Percentiles rank a stretch among this genome's conserved stretches.
These are phyloP conservation scores for Acyrthosiphon pisum DNA, from an alignment of 1,140 invertebrate species.

Conservation along the genomic window DNA sequence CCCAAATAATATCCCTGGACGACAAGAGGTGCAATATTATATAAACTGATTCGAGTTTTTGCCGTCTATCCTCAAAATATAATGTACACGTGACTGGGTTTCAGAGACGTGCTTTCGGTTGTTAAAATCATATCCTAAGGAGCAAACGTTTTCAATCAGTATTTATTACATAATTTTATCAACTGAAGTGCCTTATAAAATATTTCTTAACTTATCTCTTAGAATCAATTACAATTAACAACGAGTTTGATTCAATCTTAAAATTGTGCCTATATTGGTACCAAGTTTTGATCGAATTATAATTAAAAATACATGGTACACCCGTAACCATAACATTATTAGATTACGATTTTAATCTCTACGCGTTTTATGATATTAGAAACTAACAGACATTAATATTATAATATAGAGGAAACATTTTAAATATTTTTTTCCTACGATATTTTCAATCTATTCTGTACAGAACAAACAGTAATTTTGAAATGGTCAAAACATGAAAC, in stretches of 20 bases:
- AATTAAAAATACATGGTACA: no score
- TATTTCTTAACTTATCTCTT: no score
- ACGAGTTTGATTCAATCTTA: not conserved
- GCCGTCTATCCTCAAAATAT: not conserved
- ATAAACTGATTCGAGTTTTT: conserved; percentile 40
- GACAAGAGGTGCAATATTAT: not conserved
- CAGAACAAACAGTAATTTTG: not conserved
- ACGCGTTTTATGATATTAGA: not conserved
- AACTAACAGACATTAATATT: not conserved
- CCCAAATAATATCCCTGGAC: not conserved
- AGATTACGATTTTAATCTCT: no score
- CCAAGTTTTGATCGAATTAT: no score
- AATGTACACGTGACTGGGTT: conserved; percentile 23
- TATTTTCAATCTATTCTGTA: not conserved
- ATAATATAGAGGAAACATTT: not conserved
- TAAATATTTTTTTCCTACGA: not conserved
- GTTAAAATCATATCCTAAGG: no score
- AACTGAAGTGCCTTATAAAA: not conserved
- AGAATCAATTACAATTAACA: not conserved
- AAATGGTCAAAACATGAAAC: not conserved
- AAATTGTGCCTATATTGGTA: not conserved
- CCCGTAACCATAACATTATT: no score
- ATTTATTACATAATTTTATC: not conserved
- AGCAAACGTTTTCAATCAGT: not conserved
- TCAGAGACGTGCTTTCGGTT: not conserved